phyloP scores from a whole-genome alignment of 2,888 invertebrate species.

The Micropterix aruncella region DNA sequence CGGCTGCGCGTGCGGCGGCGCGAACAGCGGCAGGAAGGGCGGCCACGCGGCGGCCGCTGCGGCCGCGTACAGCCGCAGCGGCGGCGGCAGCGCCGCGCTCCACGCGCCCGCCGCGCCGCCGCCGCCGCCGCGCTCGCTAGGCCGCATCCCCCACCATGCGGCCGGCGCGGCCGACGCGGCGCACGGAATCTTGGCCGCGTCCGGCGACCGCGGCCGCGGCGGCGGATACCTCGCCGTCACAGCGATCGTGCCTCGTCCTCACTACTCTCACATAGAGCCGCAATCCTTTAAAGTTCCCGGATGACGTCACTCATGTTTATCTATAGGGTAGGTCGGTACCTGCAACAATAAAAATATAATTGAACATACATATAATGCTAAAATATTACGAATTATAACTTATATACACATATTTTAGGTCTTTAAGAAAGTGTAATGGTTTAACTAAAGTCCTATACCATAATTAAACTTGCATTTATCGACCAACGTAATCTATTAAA shows the following conservation, averaged over 20 bases:
- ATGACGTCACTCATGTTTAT: no score
- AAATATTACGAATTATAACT: no score
- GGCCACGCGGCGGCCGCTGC: conserved; percentile 45
- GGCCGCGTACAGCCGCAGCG: conserved; percentile 55
- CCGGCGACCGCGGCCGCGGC: neutral
- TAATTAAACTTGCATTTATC: no score
- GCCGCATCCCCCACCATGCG: neutral
- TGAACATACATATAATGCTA: no score
- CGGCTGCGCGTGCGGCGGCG: conserved; percentile 40
- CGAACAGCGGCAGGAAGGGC: conserved; percentile 42
- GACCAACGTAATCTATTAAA: no score
- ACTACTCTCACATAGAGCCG: no score
- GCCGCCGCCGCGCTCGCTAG: neutral
- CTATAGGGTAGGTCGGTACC: no score
- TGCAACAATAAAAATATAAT: no score
- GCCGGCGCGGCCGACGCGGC: neutral
- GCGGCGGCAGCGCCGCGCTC: conserved; percentile 51
- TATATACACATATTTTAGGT: no score
- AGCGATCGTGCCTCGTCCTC: neutral
- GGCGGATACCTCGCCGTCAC: neutral
- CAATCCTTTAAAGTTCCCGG: no score
- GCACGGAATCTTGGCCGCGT: neutral
- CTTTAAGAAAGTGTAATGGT: no score
- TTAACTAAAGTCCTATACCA: no score
- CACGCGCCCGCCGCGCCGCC: conserved; percentile 48